Conservation (phyloP, 2,888 invertebrate species). For the Gymnosoma rotundatum region DNA sequence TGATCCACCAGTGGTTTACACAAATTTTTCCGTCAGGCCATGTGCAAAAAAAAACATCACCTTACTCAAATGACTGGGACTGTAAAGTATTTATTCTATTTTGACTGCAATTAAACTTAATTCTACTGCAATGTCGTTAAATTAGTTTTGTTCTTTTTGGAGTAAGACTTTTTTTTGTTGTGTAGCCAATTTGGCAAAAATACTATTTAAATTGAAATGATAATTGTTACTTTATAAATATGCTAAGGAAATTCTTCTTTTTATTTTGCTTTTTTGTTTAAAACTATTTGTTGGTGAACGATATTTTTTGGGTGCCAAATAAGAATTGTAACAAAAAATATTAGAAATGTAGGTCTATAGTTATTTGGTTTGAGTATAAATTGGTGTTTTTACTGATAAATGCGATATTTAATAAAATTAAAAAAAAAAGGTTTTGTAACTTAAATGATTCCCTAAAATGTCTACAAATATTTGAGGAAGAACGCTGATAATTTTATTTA, state of each 20-base stretch:
- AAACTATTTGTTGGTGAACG: background rate
- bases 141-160: slow-evolving; percentile 14
- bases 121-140: slow-evolving; percentile 48
- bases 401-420: no score
- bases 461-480: no score
- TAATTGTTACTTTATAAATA: slow-evolving; percentile 53
- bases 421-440: no score
- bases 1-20: no score
- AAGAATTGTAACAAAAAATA: background rate
- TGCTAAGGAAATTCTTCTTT: slow-evolving; percentile 16
- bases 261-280: background rate
- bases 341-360: background rate
- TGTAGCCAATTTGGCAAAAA: slow-evolving; percentile 65
- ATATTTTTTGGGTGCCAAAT: background rate
- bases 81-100: slow-evolving; percentile 13
- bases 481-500: no score
- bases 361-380: background rate
- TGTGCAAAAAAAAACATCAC: background rate
- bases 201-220: slow-evolving; percentile 62
- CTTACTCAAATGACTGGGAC: slow-evolving; percentile 12
- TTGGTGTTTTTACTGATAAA: background rate
- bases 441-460: no score
- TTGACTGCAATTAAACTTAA: slow-evolving; percentile 44
- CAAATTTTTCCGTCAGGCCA: no score
- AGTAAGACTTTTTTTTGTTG: slow-evolving; percentile 31